These are phyloP conservation scores for Coleophora flavipennella DNA, from an alignment of 2,888 invertebrate genomes.

Conservation along the genomic window DNA sequence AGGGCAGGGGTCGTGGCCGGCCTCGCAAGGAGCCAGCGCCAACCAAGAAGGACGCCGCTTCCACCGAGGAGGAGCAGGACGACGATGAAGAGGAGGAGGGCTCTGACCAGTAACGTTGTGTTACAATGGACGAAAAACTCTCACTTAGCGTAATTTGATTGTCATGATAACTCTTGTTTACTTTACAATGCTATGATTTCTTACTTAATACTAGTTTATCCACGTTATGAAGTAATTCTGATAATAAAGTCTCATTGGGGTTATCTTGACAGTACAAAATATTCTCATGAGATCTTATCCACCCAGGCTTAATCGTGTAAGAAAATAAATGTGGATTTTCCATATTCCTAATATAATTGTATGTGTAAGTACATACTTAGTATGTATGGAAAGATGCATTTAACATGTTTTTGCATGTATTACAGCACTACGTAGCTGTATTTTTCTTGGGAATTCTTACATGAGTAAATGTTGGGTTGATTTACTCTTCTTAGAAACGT, in stretches of 20 bases:
- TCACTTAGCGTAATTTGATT: constrained; percentile 63
- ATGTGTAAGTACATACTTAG: constrained; percentile 25
- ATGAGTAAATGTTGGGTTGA: constrained; percentile 55
- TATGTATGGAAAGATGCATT: no score
- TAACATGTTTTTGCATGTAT: background rate
- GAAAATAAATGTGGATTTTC: constrained; percentile 13
- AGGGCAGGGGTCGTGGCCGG: constrained; percentile 59
- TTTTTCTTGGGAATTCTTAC: constrained; percentile 27
- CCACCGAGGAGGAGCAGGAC: constrained; percentile 65
- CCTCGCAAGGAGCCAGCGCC: constrained; percentile 64
- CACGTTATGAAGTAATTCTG: no score
- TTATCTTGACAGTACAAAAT: constrained; percentile 56
- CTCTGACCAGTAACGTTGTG: constrained; percentile 64
- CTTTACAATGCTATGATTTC: constrained; percentile 1
- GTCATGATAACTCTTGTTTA: constrained; percentile 52
- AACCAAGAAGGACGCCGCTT: constrained; percentile 64
- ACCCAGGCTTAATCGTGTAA: constrained; percentile 55
- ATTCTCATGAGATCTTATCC: constrained; percentile 45
- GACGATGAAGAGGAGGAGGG: constrained; percentile 66
- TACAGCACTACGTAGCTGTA: background rate
- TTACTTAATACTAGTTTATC: constrained; percentile 1
- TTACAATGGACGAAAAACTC: constrained; percentile 40
- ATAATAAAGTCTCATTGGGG: constrained; percentile 36
- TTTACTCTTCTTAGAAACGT: constrained; percentile 63
- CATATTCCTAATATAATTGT: constrained; percentile 13